Conservation (phyloP, 2,113 vertebrate species). For the Glaucomys volans region DNA sequence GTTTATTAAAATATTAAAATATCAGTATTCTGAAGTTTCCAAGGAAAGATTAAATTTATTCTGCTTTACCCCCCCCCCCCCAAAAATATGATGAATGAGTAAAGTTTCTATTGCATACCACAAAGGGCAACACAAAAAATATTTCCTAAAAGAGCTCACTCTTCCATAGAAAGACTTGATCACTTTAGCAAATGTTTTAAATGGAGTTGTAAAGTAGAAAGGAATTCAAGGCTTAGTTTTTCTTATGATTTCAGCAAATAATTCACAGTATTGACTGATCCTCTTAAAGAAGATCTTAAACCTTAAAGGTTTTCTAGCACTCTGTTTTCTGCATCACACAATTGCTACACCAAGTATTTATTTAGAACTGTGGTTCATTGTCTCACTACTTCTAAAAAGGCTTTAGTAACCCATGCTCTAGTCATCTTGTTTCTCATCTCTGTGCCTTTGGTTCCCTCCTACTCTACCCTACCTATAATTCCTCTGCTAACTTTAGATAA, state of each 20-base stretch:
- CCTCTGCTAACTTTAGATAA: background rate
- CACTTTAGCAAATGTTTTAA: conserved; percentile 14
- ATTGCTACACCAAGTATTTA: background rate
- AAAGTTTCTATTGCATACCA: background rate
- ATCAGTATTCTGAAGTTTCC: conserved; percentile 2
- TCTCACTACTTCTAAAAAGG: background rate
- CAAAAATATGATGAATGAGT: background rate
- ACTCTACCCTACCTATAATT: background rate
- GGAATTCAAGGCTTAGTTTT: background rate
- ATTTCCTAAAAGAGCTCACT: background rate
- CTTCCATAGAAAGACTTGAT: background rate
- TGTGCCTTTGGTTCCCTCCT: fast-evolving
- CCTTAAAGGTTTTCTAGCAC: background rate
- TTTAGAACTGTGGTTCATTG: background rate
- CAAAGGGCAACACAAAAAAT: background rate
- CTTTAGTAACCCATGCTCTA: background rate
- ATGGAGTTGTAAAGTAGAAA: background rate
- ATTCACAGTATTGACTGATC: background rate
- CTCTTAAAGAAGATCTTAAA: background rate
- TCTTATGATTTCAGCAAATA: conserved; percentile 23
- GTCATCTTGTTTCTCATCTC: no score
- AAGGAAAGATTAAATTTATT: conserved; percentile 8
- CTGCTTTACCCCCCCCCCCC: background rate
- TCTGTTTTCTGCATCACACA: conserved; percentile 16
- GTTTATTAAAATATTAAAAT: conserved; percentile 34